Evolutionary conservation across 2,888 invertebrate genomes (phyloP), one percentile per base, ranked within the genome.

Genomic region (Andrena haemorrhoa): DNA sequence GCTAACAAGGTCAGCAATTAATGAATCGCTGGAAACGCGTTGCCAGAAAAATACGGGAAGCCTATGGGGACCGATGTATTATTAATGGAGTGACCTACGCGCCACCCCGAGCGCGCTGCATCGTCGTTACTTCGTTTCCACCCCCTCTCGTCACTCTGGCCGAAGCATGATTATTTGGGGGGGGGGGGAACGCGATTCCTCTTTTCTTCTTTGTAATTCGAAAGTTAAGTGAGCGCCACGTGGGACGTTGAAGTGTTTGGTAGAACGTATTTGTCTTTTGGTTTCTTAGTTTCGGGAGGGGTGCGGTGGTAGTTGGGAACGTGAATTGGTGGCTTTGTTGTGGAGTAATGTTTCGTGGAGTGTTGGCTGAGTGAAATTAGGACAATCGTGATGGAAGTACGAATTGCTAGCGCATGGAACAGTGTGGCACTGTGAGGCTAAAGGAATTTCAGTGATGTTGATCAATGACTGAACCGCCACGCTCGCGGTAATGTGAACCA

Each of bases 1-100:
- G 86, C 90, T 91, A 91, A 91, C 91, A 91, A 91, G 90, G 90
- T 91, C 90, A 90, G 89, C 90, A 90, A 91, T 90, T 91, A 90
- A 91, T 91, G 91, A 90, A 90, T 91, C 89, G 89, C 80, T 84
- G 84, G 84, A 64, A 82, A 82, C 79, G 85, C 78, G 82, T 80
- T 82, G 81, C 80, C 82, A 80, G 83, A 89, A 89, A 90, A 89
- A 89, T 90, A 88, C 82, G 84, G 63, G 49, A 65, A 79, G 71
- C 64, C 88, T 75, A 82, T 69, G 85, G 82, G 85, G 85, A 86
- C 75, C 81, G 77, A 88, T 81, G 83, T 84, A 84, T 86, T 84
- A 86, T 86, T 81, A 86, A 86, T 83, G 75, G 71, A 64, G 64
- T 70, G 65, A 72, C 73, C 65, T 60, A 35, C 23, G 12, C 53